These are phyloP conservation scores for Lepidochitona cinerea DNA, from an alignment of 2,888 invertebrate species.

Conservation along the genomic window DNA sequence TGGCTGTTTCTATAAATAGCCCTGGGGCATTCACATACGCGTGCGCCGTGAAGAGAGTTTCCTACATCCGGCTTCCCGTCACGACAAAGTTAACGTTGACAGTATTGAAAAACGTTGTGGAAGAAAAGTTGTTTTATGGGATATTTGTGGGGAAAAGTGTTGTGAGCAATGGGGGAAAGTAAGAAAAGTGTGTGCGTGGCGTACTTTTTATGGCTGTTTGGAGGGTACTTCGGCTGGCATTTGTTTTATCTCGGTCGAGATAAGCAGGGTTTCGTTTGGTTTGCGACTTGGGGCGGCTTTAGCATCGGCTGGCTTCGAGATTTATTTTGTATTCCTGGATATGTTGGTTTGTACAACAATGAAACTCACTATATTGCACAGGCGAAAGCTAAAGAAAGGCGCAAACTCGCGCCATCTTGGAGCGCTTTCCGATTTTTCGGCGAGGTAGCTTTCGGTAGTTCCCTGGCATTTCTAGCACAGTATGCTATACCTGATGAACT, in stretches of 20 bases:
- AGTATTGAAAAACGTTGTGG: no score
- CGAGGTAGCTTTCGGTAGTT: conserved; percentile 50
- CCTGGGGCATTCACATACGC: no score
- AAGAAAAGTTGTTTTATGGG: no score
- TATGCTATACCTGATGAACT: conserved; percentile 39
- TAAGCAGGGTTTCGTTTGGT: conserved; percentile 91
- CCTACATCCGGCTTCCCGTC: no score
- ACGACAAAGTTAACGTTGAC: no score
- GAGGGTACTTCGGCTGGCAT: conserved; percentile 90
- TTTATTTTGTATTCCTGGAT: conserved; percentile 85
- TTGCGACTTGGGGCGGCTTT: conserved; percentile 85
- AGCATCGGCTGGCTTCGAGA: conserved; percentile 91
- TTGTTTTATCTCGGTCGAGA: conserved; percentile 92
- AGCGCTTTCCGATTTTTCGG: conserved; percentile 48
- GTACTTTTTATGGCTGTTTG: conserved; percentile 89
- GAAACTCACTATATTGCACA: conserved; percentile 66
- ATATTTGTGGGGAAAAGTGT: no score
- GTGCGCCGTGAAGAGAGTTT: no score
- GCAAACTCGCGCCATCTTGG: conserved; percentile 26
- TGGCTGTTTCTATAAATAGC: no score
- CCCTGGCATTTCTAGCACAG: conserved; percentile 47
- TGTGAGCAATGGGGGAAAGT: background rate
- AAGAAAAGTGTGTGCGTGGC: conserved; percentile 75
- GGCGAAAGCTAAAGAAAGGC: conserved; percentile 77
- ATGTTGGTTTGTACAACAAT: conserved; percentile 80